phyloP scores from a whole-genome alignment of 1,140 invertebrate species.

The Drosophila grimshawi region DNA sequence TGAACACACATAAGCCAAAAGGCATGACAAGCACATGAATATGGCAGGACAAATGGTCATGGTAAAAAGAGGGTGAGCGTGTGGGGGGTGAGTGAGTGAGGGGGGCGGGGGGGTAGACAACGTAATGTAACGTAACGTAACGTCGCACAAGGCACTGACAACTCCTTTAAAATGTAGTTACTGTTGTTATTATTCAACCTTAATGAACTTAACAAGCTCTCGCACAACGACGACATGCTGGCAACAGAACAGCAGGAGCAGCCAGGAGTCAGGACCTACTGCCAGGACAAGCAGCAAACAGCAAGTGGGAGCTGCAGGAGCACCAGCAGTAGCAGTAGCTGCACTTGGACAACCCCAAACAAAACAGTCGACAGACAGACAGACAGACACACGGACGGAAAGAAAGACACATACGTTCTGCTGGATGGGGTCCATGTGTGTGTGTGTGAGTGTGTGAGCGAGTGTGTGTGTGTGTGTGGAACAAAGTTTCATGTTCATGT shows the following conservation, averaged over 20 bases:
- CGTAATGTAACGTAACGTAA: conserved; percentile 1
- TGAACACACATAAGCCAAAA: conserved; percentile 8
- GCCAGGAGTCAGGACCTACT: conserved; percentile 17
- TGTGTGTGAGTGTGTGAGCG: conserved; percentile 13
- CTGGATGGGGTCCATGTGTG: neutral
- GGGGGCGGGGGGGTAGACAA: neutral
- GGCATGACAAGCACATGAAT: conserved; percentile 32
- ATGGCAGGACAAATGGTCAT: neutral
- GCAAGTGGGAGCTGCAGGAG: conserved; percentile 5
- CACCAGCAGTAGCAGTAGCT: conserved; percentile 21
- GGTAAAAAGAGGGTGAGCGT: neutral
- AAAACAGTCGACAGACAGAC: conserved; percentile 28
- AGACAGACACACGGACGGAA: conserved; percentile 37
- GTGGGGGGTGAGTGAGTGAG: neutral
- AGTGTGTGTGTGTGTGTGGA: conserved; percentile 33
- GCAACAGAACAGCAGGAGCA: conserved; percentile 28
- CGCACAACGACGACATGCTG: conserved; percentile 46
- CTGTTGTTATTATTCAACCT: conserved; percentile 82
- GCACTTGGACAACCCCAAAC: conserved; percentile 38
- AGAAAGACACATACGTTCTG: conserved; percentile 49
- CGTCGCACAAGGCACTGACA: conserved; percentile 58
- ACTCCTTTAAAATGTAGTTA: conserved; percentile 82
- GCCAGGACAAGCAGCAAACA: conserved; percentile 41
- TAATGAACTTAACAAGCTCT: conserved; percentile 81
- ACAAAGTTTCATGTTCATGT: conserved; percentile 71